These are phyloP conservation scores for Orbicella faveolata DNA, from an alignment of 64 coral and sea anemone genomes.

Conservation along the genomic window DNA sequence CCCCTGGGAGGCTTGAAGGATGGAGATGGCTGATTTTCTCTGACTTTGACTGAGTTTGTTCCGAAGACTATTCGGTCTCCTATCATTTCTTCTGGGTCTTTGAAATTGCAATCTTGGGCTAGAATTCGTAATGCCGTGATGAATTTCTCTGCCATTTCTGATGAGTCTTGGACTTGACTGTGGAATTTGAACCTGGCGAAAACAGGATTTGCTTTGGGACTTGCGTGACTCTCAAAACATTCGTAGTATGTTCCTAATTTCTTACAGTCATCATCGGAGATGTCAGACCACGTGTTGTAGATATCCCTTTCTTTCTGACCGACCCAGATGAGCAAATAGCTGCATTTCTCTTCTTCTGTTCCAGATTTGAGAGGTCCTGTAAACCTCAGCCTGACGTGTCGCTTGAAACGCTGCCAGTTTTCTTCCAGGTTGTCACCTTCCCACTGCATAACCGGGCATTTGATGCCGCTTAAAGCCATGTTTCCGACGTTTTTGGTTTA, in stretches of 20 bases:
- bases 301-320: background rate
- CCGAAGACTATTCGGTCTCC: conserved; percentile 59
- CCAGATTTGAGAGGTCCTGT: too few relatives aligned
- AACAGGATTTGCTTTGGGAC: too few relatives aligned
- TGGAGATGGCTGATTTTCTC: conserved; percentile 24
- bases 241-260: too few relatives aligned
- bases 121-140: background rate
- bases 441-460: conserved; percentile 4
- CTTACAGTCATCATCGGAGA: conserved; percentile 39
- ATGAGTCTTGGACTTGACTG: background rate
- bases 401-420: conserved; percentile 21
- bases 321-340: too few relatives aligned
- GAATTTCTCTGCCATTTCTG: conserved; percentile 42
- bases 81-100: conserved; percentile 51
- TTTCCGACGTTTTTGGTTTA: background rate
- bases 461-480: background rate
- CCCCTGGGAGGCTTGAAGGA: background rate
- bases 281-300: conserved; percentile 17
- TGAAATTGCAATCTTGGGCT: conserved; percentile 26
- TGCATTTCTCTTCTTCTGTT: too few relatives aligned
- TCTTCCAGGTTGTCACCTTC: conserved; percentile 5
- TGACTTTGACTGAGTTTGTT: conserved; percentile 46
- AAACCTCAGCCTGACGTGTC: background rate
- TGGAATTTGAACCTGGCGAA: conserved; percentile 43
- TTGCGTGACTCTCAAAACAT: too few relatives aligned